Evolutionary conservation across 2,888 invertebrate species (phyloP).

Genomic region (Eremobia ochroleuca): DNA sequence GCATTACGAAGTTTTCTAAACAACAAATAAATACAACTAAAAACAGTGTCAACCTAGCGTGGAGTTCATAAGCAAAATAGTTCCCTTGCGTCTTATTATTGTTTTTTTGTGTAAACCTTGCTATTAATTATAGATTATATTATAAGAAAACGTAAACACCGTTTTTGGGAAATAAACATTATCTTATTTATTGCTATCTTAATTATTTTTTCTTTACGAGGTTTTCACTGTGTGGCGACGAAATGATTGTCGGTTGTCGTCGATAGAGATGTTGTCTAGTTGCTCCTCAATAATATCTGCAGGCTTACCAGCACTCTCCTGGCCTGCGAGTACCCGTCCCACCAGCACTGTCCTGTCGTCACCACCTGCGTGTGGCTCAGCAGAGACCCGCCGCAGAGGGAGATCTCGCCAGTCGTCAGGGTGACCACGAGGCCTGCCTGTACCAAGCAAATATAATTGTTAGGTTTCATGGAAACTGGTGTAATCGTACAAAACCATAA

Average conservation of each 20-base stretch:
- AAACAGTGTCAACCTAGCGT: no score
- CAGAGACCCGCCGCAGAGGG: conserved; percentile 67
- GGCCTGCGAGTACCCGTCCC: conserved; percentile 64
- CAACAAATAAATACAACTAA: no score
- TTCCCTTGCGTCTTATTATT: no score
- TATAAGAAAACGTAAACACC: no score
- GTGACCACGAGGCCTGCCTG: conserved; percentile 67
- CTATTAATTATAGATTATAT: no score
- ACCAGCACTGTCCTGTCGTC: conserved; percentile 72
- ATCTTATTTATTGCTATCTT: no score
- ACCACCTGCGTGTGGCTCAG: conserved; percentile 61
- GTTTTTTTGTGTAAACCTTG: no score
- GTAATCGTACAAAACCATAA: background rate
- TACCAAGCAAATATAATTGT: background rate
- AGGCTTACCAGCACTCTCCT: conserved; percentile 14
- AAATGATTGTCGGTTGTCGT: background rate
- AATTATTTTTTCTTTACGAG: background rate
- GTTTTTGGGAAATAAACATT: no score
- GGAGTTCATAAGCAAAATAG: no score
- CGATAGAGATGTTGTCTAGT: background rate
- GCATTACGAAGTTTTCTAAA: background rate
- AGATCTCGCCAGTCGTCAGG: conserved; percentile 50
- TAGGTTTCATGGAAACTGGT: background rate
- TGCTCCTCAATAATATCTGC: background rate
- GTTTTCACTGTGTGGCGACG: background rate